Evolutionary conservation across 2,888 invertebrate genomes (phyloP), one percentile per base, ranked within the genome.

Genomic region (Apocheima hispidaria): DNA sequence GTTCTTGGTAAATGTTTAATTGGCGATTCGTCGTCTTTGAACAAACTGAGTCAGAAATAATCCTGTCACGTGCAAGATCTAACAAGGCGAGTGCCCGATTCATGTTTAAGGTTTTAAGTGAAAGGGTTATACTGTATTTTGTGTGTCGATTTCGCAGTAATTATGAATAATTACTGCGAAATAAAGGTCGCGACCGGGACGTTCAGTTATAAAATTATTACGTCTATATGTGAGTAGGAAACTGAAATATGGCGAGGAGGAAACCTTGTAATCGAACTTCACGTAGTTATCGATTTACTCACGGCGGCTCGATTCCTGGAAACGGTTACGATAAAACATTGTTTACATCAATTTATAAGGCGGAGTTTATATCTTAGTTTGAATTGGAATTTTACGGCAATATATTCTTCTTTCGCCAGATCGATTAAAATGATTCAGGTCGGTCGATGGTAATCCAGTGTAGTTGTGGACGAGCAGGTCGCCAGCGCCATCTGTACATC

Each of bases 251-350:
- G 33, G 18, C 18, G 33, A 48, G 33, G 48, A 48, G 48, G 33
- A 33, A 33, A 20, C 7, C 18, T 20, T 33, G 12, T 48, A 30
- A 46, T 30, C 46, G 10, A 49, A 35, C 3, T 35, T 12, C 4
- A 49, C 23, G 10, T 14, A 35, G 14, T 49, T 49, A 46, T 30
- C 30, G 16, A 28, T 26, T 16, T n/a, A 41, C 16, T 44, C 28
- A 16, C 10, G 26, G 44, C 14, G 43, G 20, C 36, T 16, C 41
- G 41, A 12, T 1, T 35, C 35, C 14, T 2, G 6, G 3, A 18
- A 30, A 46, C 23, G 28, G 26, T 44, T 28, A 4, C 23, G 2
- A 5, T 16, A 16, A 16, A n/a, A 12, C 10, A 26, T 14, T 9
- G 9, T 44, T 26, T 4, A 26, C 26, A 16, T 44, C 6, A 7